Base-by-base conservation (phyloP, 2,888 invertebrate genomes). In the Lycophotia porphyrea region DNA sequence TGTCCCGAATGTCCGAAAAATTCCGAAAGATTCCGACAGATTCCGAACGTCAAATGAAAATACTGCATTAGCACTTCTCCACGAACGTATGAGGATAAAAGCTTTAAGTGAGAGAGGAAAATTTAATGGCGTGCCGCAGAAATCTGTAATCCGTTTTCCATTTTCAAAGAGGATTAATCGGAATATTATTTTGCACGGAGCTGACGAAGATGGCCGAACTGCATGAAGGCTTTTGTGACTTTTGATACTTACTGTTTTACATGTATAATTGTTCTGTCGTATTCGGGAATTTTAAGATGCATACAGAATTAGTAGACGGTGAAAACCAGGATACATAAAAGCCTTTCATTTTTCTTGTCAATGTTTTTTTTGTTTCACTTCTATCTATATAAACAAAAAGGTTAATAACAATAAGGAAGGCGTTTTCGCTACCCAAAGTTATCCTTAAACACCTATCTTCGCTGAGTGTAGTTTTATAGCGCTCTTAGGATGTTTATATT, bases 391-490 rank as follows among this genome's bases (percentile, higher is more conserved):
- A 34, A 24, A 74, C 42, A 36, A 76, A 81, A 55, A 73, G 18
- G 52, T 21, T 39, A 47, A 47, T 52, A 68, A 64, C 55, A 72
- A 60, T 44, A 74, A 80, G 55, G 44, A 76, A 84, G 34, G 44
- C 74, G 11, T 60, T 71, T 79, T 61, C 21, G 58, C 36, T 77
- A 24, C 52, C 72, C 31, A 76, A 81, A 84, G 49, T 84, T 72
- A 73, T 68, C 77, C 73, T 72, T 77, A 81, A 80, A 84, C 76
- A 80, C 76, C 65, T 84, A 76, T 80, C 58, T 71, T 44, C 49
- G 24, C 24, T 65, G 77, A 81, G 81, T 84, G 72, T 73, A 77
- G 77, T 84, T 84, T 84, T 80, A 84, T 76, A 76, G 84, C 70
- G 63, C 76, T 64, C 52, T 84, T 64, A 63, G 24, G 63, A 68